Evolutionary conservation across 2,797 vertebrate species (phyloP).

Genomic region (Neosalanx taihuensis): DNA sequence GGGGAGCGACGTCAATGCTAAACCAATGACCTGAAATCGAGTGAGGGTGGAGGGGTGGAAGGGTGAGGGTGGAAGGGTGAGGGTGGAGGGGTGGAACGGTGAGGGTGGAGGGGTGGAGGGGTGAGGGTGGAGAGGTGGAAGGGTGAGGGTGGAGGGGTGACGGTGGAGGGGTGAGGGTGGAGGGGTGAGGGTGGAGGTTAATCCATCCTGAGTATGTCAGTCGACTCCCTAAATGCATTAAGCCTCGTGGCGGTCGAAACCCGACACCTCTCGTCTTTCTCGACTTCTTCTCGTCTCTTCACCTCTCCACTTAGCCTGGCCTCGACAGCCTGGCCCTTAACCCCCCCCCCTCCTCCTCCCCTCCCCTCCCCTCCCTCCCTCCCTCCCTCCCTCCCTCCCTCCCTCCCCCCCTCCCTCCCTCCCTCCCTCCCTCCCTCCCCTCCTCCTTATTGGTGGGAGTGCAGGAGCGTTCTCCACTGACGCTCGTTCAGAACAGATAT

Average conservation of each 20-base stretch:
- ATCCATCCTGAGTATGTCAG: constrained; percentile 75
- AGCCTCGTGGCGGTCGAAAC: constrained; percentile 64
- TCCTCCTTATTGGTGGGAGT: constrained; percentile 64
- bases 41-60: constrained; percentile 44
- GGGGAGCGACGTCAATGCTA: constrained; percentile 74
- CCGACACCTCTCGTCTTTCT: constrained; percentile 67
- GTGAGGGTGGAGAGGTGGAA: constrained; percentile 23
- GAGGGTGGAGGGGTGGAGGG: constrained; percentile 22
- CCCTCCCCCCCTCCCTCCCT: constrained; percentile 49
- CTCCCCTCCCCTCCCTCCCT: no score
- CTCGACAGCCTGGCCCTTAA: constrained; percentile 54
- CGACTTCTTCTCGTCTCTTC: constrained; percentile 53
- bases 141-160: no score
- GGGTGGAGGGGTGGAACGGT: neutral
- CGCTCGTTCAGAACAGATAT: neutral
- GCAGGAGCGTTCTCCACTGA: constrained; percentile 54
- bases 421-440: constrained; percentile 39
- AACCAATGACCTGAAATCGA: constrained; percentile 73
- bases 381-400: neutral
- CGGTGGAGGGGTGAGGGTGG: constrained; percentile 40
- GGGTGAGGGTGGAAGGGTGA: constrained; percentile 30
- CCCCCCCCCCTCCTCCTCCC: neutral
- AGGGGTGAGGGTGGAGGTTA: constrained; percentile 49
- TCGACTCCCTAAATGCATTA: constrained; percentile 74
- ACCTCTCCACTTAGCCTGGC: constrained; percentile 72